Evolutionary conservation across 2,113 vertebrate genomes (phyloP).

Genomic region (Gobius niger): DNA sequence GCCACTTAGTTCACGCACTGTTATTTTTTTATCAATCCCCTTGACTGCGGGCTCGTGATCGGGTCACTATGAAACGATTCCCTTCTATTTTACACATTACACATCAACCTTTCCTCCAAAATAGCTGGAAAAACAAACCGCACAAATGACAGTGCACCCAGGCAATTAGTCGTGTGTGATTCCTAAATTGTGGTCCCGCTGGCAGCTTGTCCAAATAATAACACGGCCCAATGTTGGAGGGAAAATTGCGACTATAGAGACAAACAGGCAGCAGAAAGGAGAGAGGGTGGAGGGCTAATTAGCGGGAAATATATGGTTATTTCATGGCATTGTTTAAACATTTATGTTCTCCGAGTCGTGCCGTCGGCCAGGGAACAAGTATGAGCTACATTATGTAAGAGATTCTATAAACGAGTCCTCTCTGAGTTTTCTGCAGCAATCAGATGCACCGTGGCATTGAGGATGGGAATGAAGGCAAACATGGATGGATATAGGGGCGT

Average conservation of each 20-base stretch:
- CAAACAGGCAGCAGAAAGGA: constrained; percentile 25
- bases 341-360: constrained; percentile 43
- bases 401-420: constrained; percentile 33
- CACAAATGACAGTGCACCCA: constrained; percentile 31
- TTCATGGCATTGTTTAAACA: constrained; percentile 59
- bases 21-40: too few relatives aligned
- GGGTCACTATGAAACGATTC: neutral
- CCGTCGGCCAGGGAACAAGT: constrained; percentile 45
- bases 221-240: constrained; percentile 17
- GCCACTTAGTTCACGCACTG: too few relatives aligned
- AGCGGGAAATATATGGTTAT: constrained; percentile 52
- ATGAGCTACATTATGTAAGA: constrained; percentile 51
- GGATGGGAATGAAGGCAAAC: too few relatives aligned
- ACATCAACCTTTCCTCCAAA: constrained; percentile 16
- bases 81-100: neutral
- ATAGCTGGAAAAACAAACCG: constrained; percentile 28
- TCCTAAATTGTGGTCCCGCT: constrained; percentile 24
- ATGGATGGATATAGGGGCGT: too few relatives aligned
- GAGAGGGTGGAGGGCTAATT: constrained; percentile 55
- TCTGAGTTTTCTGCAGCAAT: constrained; percentile 19
- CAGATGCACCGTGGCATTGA: constrained; percentile 27
- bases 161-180: constrained; percentile 44
- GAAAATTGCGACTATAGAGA: constrained; percentile 24
- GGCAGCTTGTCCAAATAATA: constrained; percentile 15
- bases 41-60: neutral